phyloP scores from a whole-genome alignment of 2,888 invertebrate species.

The Chirona hameri region DNA sequence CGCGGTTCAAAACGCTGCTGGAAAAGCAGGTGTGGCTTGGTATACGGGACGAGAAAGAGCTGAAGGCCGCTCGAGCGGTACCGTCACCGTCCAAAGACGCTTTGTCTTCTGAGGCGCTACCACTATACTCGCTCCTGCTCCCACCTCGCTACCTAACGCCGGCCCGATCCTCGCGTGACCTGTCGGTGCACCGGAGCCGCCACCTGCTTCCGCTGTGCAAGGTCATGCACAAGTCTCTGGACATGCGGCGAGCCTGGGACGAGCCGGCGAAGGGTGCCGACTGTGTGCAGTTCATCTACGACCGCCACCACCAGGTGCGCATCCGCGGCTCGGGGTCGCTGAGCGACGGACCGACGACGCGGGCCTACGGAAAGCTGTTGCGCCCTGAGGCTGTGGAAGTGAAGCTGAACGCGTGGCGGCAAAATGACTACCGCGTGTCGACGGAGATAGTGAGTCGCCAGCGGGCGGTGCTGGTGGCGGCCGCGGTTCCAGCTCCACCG shows the following conservation, averaged over 20 bases:
- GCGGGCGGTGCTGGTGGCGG: background rate
- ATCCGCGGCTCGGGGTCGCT: background rate
- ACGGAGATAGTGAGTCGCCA: background rate
- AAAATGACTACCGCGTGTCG: background rate
- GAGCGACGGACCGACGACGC: background rate
- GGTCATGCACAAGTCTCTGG: background rate
- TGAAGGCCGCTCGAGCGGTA: background rate
- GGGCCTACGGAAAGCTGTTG: background rate
- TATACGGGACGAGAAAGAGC: background rate
- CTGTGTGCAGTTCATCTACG: background rate
- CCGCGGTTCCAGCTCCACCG: background rate
- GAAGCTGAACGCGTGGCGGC: background rate
- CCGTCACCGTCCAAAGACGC: background rate
- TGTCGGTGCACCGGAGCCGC: background rate
- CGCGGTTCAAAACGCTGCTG: conserved; percentile 1
- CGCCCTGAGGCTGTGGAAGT: background rate
- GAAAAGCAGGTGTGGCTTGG: conserved; percentile 26
- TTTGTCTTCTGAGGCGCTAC: background rate
- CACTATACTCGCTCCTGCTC: background rate
- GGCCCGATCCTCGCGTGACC: background rate
- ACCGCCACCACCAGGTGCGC: background rate
- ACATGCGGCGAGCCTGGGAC: conserved; percentile 2
- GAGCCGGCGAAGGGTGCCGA: background rate
- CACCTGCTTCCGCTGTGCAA: background rate
- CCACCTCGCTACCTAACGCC: background rate